These are phyloP conservation scores for Limenitis camilla DNA, from an alignment of 2,888 invertebrate genomes.

Conservation along the genomic window DNA sequence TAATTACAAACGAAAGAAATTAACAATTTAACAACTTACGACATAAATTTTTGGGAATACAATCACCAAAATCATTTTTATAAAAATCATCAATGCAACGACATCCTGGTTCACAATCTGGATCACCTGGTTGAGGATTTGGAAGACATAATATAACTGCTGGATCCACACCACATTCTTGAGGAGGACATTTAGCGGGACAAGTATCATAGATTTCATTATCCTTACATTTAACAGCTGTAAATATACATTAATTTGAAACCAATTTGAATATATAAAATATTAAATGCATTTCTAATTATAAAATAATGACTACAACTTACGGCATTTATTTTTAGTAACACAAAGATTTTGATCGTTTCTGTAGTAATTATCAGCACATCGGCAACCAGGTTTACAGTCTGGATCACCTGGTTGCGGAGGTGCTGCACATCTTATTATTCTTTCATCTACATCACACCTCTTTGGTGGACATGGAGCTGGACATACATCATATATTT, in stretches of 20 bases:
- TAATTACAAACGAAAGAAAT: too few species aligned
- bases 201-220: conserved; percentile 17
- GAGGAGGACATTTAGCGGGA: conserved; percentile 10
- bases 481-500: conserved; percentile 32
- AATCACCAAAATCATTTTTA: conserved; percentile 10
- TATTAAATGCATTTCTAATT: too few species aligned
- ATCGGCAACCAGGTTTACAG: conserved; percentile 32
- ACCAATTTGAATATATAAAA: too few species aligned
- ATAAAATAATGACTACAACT: conserved; percentile 16
- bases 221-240: conserved; percentile 6
- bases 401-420: background rate
- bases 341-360: conserved; percentile 29
- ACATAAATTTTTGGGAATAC: conserved; percentile 23
- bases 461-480: conserved; percentile 30
- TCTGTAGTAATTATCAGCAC: conserved; percentile 33
- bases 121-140: conserved; percentile 12
- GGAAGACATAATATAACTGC: conserved; percentile 4
- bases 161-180: conserved; percentile 11
- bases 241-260: background rate
- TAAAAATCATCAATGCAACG: conserved; percentile 16
- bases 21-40: too few species aligned
- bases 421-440: conserved; percentile 21
- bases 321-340: conserved; percentile 32
- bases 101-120: conserved; percentile 13
- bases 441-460: conserved; percentile 35